These are phyloP conservation scores for Solenodon paradoxus DNA, from an alignment of 2,113 vertebrate genomes.

Conservation along the genomic window DNA sequence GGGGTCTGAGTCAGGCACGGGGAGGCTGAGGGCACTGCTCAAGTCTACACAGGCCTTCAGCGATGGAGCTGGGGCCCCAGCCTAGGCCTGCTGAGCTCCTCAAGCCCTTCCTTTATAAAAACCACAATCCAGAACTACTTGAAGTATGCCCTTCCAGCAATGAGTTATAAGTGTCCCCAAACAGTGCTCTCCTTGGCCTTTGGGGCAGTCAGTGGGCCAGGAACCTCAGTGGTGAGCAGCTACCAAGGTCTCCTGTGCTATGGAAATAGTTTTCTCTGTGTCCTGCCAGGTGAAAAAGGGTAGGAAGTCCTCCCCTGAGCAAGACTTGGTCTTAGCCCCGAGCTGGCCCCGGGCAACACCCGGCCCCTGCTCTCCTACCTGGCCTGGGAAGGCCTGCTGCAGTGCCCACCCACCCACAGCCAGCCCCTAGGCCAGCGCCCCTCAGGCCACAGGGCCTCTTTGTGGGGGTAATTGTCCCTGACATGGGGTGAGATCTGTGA, in stretches of 20 bases:
- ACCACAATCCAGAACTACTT: neutral
- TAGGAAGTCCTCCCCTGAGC: neutral
- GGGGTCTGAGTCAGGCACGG: neutral
- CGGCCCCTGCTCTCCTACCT: neutral
- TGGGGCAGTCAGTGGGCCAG: accelerated
- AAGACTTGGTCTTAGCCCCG: neutral
- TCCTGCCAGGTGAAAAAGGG: neutral
- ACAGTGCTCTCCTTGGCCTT: neutral
- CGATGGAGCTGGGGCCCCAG: neutral
- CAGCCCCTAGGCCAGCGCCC: neutral
- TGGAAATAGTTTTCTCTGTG: too few relatives aligned
- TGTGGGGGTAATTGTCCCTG: neutral
- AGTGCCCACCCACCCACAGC: neutral
- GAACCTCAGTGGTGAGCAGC: neutral
- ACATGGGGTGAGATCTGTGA: neutral
- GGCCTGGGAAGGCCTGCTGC: neutral
- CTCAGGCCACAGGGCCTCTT: neutral
- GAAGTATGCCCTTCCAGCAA: neutral
- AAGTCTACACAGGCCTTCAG: too few relatives aligned
- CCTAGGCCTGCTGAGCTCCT: neutral
- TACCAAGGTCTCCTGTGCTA: neutral
- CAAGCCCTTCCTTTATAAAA: neutral
- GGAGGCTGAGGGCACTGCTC: neutral
- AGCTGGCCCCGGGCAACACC: neutral
- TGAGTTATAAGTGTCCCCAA: neutral